Conservation (phyloP, 1,140 invertebrate genomes). For the Trinorchestia longiramus region DNA sequence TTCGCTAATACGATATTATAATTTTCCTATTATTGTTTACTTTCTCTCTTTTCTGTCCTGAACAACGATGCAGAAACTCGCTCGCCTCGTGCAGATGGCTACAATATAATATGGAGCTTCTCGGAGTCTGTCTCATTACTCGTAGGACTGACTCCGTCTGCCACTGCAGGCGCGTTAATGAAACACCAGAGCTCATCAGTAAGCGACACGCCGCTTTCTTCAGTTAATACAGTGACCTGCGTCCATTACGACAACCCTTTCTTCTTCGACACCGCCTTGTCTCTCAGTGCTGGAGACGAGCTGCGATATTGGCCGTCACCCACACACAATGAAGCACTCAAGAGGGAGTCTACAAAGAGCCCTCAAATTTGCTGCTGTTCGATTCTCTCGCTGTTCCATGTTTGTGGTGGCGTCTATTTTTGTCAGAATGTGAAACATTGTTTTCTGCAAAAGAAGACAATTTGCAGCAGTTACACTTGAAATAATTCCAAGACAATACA, state of each 20-base stretch:
- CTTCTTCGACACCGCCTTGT: conserved; percentile 35
- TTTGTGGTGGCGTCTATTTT: neutral
- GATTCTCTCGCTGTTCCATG: neutral
- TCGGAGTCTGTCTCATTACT: neutral
- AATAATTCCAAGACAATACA: too few relatives aligned
- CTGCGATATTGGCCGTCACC: conserved; percentile 24
- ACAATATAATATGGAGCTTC: neutral
- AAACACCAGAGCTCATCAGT: conserved; percentile 35
- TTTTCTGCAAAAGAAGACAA: neutral
- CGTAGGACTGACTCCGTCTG: conserved; percentile 10
- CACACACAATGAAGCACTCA: neutral
- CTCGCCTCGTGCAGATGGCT: neutral
- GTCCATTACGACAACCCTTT: conserved; percentile 50
- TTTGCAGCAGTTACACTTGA: neutral
- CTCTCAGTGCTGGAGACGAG: neutral
- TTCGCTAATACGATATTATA: neutral
- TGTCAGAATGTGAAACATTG: neutral
- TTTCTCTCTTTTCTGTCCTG: neutral
- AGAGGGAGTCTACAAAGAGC: neutral
- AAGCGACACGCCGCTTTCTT: conserved; percentile 20
- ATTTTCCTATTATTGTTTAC: neutral
- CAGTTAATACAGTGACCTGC: conserved; percentile 45
- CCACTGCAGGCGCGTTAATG: conserved; percentile 21
- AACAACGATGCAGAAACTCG: neutral
- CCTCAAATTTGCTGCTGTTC: neutral